Conservation (phyloP, 92 coral and sea anemone genomes). For the Desmophyllum pertusum region DNA sequence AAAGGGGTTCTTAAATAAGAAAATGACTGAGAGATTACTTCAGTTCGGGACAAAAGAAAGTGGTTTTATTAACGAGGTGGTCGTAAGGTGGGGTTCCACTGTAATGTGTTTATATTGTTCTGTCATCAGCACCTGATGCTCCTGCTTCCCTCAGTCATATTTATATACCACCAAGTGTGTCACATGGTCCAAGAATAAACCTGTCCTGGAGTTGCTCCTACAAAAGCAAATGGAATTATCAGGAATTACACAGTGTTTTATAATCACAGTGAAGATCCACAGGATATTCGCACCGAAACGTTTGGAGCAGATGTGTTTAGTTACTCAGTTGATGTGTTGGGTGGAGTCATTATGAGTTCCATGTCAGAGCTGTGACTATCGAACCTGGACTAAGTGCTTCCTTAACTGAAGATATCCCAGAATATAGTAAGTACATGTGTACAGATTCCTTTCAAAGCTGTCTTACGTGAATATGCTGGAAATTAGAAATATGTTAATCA, state of each 20-base stretch:
- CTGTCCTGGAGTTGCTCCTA: conserved; percentile 35
- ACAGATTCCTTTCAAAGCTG: background rate
- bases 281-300: background rate
- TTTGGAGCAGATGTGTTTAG: background rate
- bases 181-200: conserved; percentile 25
- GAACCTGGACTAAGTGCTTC: background rate
- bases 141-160: background rate
- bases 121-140: background rate
- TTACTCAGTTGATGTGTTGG: conserved; percentile 6
- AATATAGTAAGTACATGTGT: background rate
- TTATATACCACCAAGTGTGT: background rate
- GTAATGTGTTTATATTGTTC: too few species aligned
- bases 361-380: conserved; percentile 12
- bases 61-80: too few species aligned
- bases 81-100: too few species aligned
- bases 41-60: too few species aligned
- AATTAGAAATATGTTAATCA: too few species aligned
- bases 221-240: conserved; percentile 21
- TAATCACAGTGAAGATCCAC: background rate
- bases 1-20: too few species aligned
- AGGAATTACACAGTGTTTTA: conserved; percentile 20
- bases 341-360: background rate
- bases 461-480: background rate
- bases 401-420: background rate
- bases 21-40: too few species aligned